Evolutionary conservation across 2,888 invertebrate genomes (phyloP), one percentile per base, ranked within the genome.

Genomic region (Oxyteleia sp.): DNA sequence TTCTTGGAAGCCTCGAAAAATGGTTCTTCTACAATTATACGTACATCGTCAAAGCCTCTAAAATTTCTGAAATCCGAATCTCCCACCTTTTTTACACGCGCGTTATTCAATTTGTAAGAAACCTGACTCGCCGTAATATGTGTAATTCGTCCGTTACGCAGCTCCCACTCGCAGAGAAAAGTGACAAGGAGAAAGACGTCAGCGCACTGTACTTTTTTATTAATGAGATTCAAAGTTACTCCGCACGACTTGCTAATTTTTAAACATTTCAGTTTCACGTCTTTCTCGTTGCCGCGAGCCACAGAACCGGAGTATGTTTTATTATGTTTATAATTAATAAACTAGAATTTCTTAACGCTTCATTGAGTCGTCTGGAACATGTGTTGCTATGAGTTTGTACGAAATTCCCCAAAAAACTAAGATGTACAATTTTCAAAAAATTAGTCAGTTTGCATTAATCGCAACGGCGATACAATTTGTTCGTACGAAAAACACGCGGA

Each of bases 1-100:
- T 82, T 68, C 75, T 71, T 83, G 85, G 83, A 85, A 85, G 85
- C 75, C 80, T 83, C 57, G 35, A 79, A 55, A 82, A 76, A 47
- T 68, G 55, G 47, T 69, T 69, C 49, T 72, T 55, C 63, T 79
- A 64, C 43, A 61, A 35, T 68, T 68, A 72, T 43, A 76, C 76
- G 38, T 59, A 76, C 71, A 72, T 23, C 20, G 53, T 57, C 49
- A 57, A 75, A 64, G 23, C 49, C n/a, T 55, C 57, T 41, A n/a
- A 63, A 61, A 55, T 29, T 43, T 66, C 16, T 13, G 15, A 74
- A 59, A 74, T 81, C 26, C n/a, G 68, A 74, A 69, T 45, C 53
- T 18, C 26, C 41, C 18, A 57, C 49, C 35, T n/a, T 72, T 72
- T 61, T 66, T 72, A 66, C 63, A 64, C 29, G n/a, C 38, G 11